A percentile compares a stretch with the other conserved stretches of the same genome.
phyloP scores from a whole-genome alignment of 2,888 invertebrate genomes.

The Taenaris catops region DNA sequence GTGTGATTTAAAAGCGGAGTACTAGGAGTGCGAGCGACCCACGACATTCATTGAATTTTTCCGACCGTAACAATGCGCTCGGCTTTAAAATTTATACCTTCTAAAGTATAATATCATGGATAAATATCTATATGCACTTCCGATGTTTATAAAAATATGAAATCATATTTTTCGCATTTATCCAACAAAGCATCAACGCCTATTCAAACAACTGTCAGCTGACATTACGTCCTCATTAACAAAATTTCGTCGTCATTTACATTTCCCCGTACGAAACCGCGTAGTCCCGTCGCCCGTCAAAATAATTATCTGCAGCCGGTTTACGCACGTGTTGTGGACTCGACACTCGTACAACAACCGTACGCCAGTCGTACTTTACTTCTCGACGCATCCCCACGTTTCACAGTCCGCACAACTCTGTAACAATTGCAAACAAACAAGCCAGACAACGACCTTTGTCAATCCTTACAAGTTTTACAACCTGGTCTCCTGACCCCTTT shows the following conservation, averaged over 20 bases:
- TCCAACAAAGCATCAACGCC: constrained; percentile 6
- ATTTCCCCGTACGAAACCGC: constrained; percentile 31
- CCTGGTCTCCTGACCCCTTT: constrained; percentile 18
- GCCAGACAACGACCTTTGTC: constrained; percentile 6
- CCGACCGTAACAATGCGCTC: too few relatives aligned
- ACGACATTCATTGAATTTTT: too few relatives aligned
- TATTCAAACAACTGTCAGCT: constrained; percentile 8
- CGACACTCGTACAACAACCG: constrained; percentile 28
- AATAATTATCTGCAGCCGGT: constrained; percentile 45
- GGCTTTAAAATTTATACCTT: too few relatives aligned
- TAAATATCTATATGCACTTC: constrained; percentile 1
- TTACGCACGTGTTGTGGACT: constrained; percentile 46
- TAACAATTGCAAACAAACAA: constrained; percentile 11
- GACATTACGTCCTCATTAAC: constrained; percentile 19
- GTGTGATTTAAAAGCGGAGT: too few relatives aligned
- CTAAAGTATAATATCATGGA: too few relatives aligned
- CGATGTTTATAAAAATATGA: constrained; percentile 9
- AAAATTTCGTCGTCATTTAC: constrained; percentile 19
- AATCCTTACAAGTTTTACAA: constrained; percentile 10
- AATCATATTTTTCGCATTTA: constrained; percentile 3
- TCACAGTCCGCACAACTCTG: constrained; percentile 22
- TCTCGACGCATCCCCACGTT: constrained; percentile 25
- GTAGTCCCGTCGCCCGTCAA: constrained; percentile 39
- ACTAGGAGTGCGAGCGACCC: too few relatives aligned
- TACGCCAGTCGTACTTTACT: constrained; percentile 36